These are phyloP conservation scores for Mareca strepera DNA, from an alignment of 2,797 vertebrate genomes.

Conservation along the genomic window DNA sequence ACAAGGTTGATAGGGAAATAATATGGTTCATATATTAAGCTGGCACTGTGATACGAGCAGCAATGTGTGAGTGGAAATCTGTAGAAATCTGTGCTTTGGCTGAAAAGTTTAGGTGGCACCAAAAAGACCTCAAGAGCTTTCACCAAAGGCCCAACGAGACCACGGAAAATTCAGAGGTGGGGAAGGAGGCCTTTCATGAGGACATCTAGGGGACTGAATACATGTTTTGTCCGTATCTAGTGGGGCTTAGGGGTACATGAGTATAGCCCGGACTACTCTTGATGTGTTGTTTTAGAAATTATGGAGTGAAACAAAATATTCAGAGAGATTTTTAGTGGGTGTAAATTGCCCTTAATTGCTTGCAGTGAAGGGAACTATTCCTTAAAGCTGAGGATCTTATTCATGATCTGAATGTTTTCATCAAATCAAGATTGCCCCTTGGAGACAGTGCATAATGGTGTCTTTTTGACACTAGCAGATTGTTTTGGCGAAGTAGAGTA, in stretches of 20 bases:
- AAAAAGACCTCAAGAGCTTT: neutral
- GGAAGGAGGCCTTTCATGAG: neutral
- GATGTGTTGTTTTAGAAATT: slow-evolving; percentile 15
- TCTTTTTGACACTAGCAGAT: slow-evolving; percentile 53
- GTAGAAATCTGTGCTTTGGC: slow-evolving; percentile 5
- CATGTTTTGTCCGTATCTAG: neutral
- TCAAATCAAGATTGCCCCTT: slow-evolving; percentile 45
- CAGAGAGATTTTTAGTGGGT: slow-evolving; percentile 59
- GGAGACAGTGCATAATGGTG: slow-evolving; percentile 20
- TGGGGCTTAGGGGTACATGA: neutral
- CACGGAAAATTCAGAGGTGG: neutral
- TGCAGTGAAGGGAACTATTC: slow-evolving; percentile 9
- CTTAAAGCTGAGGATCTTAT: slow-evolving; percentile 46
- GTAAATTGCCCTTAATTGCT: slow-evolving; percentile 64
- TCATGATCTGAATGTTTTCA: slow-evolving; percentile 44
- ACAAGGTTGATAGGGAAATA: neutral
- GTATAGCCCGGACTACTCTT: neutral
- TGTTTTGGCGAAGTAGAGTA: slow-evolving; percentile 20
- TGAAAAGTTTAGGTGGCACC: neutral
- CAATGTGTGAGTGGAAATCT: neutral
- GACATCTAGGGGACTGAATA: neutral
- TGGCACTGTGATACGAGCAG: neutral
- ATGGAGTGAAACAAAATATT: slow-evolving; percentile 48
- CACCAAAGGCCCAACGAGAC: neutral
- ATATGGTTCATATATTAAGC: neutral